phyloP scores from a whole-genome alignment of 2,113 vertebrate species.

The Thamnophis sirtalis region DNA sequence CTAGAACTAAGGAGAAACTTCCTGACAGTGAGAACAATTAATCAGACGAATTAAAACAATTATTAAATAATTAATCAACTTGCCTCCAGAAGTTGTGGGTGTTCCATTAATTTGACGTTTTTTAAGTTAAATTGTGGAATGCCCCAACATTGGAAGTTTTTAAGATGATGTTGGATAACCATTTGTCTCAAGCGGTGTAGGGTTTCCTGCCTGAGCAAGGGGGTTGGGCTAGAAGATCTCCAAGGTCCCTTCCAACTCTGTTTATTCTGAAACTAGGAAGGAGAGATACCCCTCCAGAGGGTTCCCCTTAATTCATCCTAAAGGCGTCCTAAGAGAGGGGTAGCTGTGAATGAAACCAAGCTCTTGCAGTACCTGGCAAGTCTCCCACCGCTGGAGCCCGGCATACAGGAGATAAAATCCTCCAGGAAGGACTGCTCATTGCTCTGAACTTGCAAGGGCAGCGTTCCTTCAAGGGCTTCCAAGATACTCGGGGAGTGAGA shows the following conservation, averaged over 20 bases:
- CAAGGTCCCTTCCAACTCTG: neutral
- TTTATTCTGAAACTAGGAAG: neutral
- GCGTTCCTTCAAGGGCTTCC: slow-evolving; percentile 93
- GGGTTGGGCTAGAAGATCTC: neutral
- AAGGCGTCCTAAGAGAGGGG: neutral
- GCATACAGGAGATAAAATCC: slow-evolving; percentile 95
- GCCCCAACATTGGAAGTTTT: neutral
- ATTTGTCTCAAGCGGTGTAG: neutral
- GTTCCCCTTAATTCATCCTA: neutral
- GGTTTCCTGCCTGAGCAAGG: neutral
- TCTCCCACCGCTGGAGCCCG: slow-evolving; percentile 92
- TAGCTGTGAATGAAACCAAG: neutral
- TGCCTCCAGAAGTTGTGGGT: no score
- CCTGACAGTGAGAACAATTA: no score
- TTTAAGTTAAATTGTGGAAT: neutral
- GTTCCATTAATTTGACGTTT: no score
- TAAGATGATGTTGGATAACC: neutral
- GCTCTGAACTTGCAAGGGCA: slow-evolving; percentile 94
- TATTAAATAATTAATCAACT: no score
- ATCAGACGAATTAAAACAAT: no score
- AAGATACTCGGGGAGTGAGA: slow-evolving; percentile 95
- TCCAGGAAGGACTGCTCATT: slow-evolving; percentile 97
- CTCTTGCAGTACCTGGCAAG: slow-evolving; percentile 82
- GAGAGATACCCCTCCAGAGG: neutral
- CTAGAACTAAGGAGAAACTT: no score